A percentile compares a stretch with the other conserved stretches of the same genome.
Evolutionary conservation across 2,888 invertebrate species (phyloP).

Genomic region (Cepaea hortensis): DNA sequence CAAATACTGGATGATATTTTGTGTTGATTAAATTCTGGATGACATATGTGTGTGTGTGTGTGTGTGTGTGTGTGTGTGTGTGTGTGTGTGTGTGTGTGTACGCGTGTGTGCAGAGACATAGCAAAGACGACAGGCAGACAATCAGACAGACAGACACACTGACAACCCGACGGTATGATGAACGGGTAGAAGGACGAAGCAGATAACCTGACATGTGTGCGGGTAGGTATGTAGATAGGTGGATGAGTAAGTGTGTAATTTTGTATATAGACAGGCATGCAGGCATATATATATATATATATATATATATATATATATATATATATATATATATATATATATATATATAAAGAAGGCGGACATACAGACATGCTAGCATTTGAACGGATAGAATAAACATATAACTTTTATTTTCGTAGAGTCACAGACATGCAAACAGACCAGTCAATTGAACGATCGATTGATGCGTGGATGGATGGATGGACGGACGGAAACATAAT

Average conservation of each 20-base stretch:
- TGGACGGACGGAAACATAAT: no score
- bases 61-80: slow-evolving; percentile 16
- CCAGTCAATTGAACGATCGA: no score
- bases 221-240: not conserved
- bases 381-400: no score
- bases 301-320: not conserved
- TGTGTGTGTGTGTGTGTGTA: slow-evolving; percentile 19
- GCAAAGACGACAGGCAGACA: slow-evolving; percentile 21
- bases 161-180: not conserved
- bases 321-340: not conserved
- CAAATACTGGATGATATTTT: no score
- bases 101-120: not conserved
- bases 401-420: no score
- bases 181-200: not conserved
- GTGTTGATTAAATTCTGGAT: no score
- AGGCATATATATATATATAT: not conserved
- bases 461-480: no score
- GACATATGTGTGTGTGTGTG: not conserved
- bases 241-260: not conserved
- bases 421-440: no score
- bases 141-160: slow-evolving; percentile 28
- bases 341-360: no score
- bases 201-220: not conserved
- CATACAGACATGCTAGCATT: no score
- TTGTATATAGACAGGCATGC: no score